phyloP scores from a whole-genome alignment of 2,888 invertebrate species.

The Euzophera pinguis region DNA sequence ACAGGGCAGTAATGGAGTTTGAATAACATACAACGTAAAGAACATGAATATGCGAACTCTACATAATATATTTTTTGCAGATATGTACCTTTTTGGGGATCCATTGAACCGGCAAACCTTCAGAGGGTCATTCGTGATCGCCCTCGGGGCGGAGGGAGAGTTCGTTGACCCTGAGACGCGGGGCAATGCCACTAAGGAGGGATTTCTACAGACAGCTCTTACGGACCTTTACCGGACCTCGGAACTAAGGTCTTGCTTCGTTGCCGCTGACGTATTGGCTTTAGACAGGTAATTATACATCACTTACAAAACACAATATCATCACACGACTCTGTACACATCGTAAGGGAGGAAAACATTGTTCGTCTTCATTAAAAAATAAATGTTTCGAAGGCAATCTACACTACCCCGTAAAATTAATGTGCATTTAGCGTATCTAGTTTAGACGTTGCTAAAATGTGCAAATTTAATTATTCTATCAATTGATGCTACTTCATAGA shows the following conservation, averaged over 20 bases:
- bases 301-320: not conserved
- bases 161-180: constrained; percentile 82
- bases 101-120: constrained; percentile 89
- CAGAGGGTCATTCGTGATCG: constrained; percentile 89
- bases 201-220: constrained; percentile 87
- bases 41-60: no score
- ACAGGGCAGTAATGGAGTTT: no score
- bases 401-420: no score
- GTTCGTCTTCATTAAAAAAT: no score
- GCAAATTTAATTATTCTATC: no score
- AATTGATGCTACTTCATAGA: no score
- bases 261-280: constrained; percentile 89
- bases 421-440: no score
- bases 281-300: constrained; percentile 84
- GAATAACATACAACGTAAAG: no score
- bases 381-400: no score
- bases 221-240: constrained; percentile 87
- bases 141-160: constrained; percentile 84
- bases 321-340: not conserved
- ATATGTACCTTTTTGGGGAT: constrained; percentile 85
- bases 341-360: no score
- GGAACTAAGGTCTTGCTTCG: constrained; percentile 86
- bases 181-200: constrained; percentile 86
- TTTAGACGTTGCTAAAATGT: no score
- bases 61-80: constrained; percentile 68